Evolutionary conservation across 2,888 invertebrate genomes (phyloP).

Genomic region (Eumacrocentrus americanus): DNA sequence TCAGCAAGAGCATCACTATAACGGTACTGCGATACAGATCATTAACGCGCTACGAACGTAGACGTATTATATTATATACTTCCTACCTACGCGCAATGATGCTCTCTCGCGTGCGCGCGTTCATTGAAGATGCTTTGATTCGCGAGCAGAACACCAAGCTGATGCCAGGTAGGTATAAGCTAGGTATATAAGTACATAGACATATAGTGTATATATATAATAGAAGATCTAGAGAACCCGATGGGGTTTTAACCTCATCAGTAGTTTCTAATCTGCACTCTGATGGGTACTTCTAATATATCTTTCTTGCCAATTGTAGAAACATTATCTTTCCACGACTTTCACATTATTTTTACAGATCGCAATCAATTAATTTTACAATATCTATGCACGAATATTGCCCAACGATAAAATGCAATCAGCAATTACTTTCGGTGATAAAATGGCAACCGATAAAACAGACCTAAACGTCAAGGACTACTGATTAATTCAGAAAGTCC

Average conservation of each 20-base stretch:
- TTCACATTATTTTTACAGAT: conserved; percentile 9
- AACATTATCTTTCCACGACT: background rate
- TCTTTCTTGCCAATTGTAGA: background rate
- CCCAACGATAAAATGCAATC: no score
- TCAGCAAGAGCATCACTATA: conserved; percentile 35
- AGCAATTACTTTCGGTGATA: background rate
- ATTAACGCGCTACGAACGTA: conserved; percentile 42
- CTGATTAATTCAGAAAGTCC: conserved; percentile 10
- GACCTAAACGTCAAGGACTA: no score
- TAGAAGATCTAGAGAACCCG: background rate
- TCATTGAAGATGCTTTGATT: conserved; percentile 2
- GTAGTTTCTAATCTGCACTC: conserved; percentile 17
- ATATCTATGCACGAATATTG: no score
- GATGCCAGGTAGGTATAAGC: no score
- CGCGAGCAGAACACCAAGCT: no score
- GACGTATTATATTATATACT: background rate
- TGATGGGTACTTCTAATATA: background rate
- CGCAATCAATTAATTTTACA: no score
- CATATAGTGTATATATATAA: background rate
- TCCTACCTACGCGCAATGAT: conserved; percentile 7
- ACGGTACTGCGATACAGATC: conserved; percentile 55
- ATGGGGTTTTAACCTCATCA: conserved; percentile 13
- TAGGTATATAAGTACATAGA: no score
- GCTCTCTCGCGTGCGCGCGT: conserved; percentile 3
- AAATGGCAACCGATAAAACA: no score